phyloP scores from a whole-genome alignment of 1,140 invertebrate genomes.

The Drosophila arawakana region DNA sequence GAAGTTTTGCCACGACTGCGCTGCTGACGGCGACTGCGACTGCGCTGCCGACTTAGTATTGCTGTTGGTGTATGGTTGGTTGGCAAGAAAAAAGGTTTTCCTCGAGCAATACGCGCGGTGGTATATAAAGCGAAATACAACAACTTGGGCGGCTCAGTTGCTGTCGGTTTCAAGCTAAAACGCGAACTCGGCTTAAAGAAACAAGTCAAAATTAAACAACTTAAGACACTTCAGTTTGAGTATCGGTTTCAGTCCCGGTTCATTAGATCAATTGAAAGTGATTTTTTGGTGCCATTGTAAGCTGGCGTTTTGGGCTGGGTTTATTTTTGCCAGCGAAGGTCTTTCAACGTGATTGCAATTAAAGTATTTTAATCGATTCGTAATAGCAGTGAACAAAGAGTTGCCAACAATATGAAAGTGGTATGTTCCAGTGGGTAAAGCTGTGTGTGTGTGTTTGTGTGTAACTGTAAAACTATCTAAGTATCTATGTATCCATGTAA shows the following conservation, averaged over 20 bases:
- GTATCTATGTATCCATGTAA: slow-evolving; percentile 3
- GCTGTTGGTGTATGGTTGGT: slow-evolving; percentile 28
- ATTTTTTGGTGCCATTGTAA: slow-evolving; percentile 65
- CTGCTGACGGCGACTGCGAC: slow-evolving; percentile 1
- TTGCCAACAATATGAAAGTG: slow-evolving; percentile 66
- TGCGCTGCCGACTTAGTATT: slow-evolving; percentile 5
- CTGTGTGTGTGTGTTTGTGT: slow-evolving; percentile 32
- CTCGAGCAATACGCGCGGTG: slow-evolving; percentile 44
- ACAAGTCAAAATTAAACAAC: slow-evolving; percentile 19
- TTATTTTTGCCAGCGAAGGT: slow-evolving; percentile 71
- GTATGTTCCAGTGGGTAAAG: slow-evolving; percentile 56
- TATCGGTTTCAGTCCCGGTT: slow-evolving; percentile 56
- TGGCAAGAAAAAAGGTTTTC: slow-evolving; percentile 72
- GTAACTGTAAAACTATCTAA: neutral
- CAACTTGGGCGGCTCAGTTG: slow-evolving; percentile 79
- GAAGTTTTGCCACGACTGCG: slow-evolving; percentile 55
- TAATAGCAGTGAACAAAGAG: slow-evolving; percentile 52
- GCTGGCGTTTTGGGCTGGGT: slow-evolving; percentile 59
- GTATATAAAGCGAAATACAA: slow-evolving; percentile 81
- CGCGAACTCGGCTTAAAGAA: slow-evolving; percentile 36
- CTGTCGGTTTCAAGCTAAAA: slow-evolving; percentile 71
- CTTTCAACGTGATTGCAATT: slow-evolving; percentile 66
- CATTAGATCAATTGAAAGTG: slow-evolving; percentile 78
- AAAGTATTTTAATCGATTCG: slow-evolving; percentile 71
- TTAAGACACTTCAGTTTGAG: slow-evolving; percentile 2